phyloP scores from a whole-genome alignment of 2,113 vertebrate species.

The Rhea americana region DNA sequence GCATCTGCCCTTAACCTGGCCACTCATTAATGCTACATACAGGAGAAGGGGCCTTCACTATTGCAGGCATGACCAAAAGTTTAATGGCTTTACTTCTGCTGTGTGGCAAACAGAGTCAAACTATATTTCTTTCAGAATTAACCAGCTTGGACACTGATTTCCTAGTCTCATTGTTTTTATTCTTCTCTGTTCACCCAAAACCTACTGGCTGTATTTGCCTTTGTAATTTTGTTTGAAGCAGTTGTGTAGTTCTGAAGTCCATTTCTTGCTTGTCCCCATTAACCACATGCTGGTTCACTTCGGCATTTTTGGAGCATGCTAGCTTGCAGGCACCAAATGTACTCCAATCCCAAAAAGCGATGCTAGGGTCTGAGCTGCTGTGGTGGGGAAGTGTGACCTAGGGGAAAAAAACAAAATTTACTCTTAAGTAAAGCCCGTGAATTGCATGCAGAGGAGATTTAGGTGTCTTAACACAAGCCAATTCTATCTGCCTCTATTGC shows the following conservation, averaged over 20 bases:
- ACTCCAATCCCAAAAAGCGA: background rate
- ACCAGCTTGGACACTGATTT: background rate
- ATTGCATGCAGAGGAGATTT: rapidly evolving
- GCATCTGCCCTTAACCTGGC: background rate
- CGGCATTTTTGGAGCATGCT: background rate
- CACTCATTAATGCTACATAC: background rate
- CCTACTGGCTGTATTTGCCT: background rate
- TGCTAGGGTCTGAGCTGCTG: background rate
- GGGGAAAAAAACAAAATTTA: background rate
- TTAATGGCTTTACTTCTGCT: background rate
- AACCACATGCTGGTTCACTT: rapidly evolving
- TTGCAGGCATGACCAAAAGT: rapidly evolving
- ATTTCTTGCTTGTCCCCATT: background rate
- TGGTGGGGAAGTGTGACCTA: background rate
- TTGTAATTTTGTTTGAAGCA: background rate
- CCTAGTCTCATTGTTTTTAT: rapidly evolving
- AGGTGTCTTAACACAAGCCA: background rate
- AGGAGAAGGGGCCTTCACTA: background rate
- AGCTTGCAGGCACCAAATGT: background rate
- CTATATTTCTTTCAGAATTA: background rate
- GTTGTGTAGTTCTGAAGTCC: background rate
- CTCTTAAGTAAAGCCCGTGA: background rate
- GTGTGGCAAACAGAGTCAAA: background rate
- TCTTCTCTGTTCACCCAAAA: background rate
- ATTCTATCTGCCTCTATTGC: background rate